A percentile compares a stretch with the other conserved stretches of the same genome.
These are phyloP conservation scores for Triplophysa rosa DNA, from an alignment of 2,113 vertebrate genomes.

Conservation along the genomic window DNA sequence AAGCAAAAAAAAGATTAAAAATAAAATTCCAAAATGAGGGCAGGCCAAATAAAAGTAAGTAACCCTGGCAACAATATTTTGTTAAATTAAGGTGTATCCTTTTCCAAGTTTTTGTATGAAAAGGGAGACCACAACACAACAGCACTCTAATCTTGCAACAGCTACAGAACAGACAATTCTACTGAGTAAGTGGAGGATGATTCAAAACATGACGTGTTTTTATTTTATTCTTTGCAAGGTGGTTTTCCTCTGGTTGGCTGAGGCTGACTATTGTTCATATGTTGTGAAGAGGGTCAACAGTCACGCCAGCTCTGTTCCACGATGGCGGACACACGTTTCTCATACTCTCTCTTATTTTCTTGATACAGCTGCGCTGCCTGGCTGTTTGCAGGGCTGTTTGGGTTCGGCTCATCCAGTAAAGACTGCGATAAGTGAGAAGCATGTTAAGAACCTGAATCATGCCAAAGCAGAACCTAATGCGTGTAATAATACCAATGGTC, in stretches of 20 bases:
- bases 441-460: conserved; percentile 17
- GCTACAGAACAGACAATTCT: conserved; percentile 83
- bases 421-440: conserved; percentile 75
- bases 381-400: conserved; percentile 98
- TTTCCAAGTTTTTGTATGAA: conserved; percentile 78
- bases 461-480: background rate
- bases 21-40: conserved; percentile 13
- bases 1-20: conserved; percentile 26
- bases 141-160: conserved; percentile 88
- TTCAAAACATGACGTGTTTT: conserved; percentile 68
- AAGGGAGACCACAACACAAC: conserved; percentile 83
- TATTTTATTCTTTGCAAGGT: conserved; percentile 59
- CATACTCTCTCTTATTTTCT: conserved; percentile 98
- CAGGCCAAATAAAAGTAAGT: conserved; percentile 72
- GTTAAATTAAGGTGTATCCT: conserved; percentile 80
- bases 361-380: conserved; percentile 98
- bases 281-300: conserved; percentile 85
- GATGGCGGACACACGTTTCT: conserved; percentile 97
- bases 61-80: conserved; percentile 90
- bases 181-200: conserved; percentile 67
- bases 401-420: conserved; percentile 97
- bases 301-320: conserved; percentile 99
- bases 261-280: conserved; percentile 82
- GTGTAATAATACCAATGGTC: background rate
- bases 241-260: conserved; percentile 76